Evolutionary conservation across 2,888 invertebrate species (phyloP), one percentile per base, ranked within the genome.

Genomic region (Anoncus sp.): DNA sequence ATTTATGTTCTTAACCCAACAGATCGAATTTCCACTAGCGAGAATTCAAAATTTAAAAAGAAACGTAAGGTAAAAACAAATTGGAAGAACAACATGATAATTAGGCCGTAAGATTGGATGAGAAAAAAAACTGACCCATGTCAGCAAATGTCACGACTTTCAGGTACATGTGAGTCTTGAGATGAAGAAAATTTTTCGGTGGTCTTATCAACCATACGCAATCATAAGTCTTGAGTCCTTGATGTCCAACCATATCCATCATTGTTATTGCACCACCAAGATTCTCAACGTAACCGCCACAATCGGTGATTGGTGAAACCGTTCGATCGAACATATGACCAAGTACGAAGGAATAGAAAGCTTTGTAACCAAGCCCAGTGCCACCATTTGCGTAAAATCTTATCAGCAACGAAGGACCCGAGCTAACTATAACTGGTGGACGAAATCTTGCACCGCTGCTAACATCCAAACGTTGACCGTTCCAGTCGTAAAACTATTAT

Each of bases 171-270:
- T 95, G 94, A 0, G 95, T 94, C 86, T 95, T 95, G 90, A 94
- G 92, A 87, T 94, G 94, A 79, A 94, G 89, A 84, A 93, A 94
- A 82, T 92, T 94, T 77, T 93, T 93, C 0, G 94, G 93, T 2
- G 95, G 95, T 83, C 94, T 93, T 14, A 96, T 94, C 31, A 96
- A 92, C 95, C 95, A 96, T 67, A 95, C 93, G 85, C 95, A 96
- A 86, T 95, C 95, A 84, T 94, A 96, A 0, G 92, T 92, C 62
- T 93, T 92, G 0, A 92, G 92, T 1, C 92, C 91, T 75, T 93
- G 93, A 53, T n/a, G n/a, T n/a, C 92, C 92, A 14, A 94, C 92
- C 95, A 95, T 95, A 84, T 95, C 94, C 94, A 95, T 94, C 95
- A 96, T 95, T 1, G 95, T 95, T 63, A 96, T 95, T 14, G 94